Conservation (phyloP, 2,113 vertebrate genomes). For the Montifringilla adamsi region DNA sequence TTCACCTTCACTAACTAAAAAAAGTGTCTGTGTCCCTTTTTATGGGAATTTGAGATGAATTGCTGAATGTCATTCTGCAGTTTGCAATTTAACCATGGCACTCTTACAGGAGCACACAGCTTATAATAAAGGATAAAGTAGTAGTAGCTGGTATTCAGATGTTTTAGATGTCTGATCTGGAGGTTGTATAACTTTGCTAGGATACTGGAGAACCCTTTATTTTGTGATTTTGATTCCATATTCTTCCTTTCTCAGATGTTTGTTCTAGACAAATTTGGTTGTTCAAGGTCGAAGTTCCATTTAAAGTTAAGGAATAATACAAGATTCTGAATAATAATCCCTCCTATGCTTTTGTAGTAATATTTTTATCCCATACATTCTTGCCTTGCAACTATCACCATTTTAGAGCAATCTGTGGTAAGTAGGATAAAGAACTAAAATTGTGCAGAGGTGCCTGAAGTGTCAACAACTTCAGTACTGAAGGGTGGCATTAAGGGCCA, state of each 20-base stretch:
- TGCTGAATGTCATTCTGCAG: background rate
- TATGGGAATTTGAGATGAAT: background rate
- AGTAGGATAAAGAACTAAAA: conserved; percentile 11
- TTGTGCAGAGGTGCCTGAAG: background rate
- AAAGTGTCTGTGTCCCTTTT: background rate
- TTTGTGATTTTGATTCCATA: background rate
- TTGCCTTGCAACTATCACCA: background rate
- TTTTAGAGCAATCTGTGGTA: background rate
- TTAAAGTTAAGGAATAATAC: background rate
- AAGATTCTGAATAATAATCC: background rate
- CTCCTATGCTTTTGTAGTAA: background rate
- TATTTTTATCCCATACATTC: background rate
- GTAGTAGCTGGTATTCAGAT: background rate
- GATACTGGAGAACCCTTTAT: background rate
- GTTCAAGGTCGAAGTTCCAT: background rate
- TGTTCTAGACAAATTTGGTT: background rate
- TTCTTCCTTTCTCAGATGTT: background rate
- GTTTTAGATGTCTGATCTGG: background rate
- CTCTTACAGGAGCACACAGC: background rate
- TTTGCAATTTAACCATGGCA: background rate
- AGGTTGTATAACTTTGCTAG: background rate
- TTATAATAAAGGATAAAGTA: background rate
- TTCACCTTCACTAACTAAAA: background rate
- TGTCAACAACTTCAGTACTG: background rate
- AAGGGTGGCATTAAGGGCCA: background rate